Evolutionary conservation across 1,140 invertebrate genomes (phyloP).

Genomic region (Drosophila tani): DNA sequence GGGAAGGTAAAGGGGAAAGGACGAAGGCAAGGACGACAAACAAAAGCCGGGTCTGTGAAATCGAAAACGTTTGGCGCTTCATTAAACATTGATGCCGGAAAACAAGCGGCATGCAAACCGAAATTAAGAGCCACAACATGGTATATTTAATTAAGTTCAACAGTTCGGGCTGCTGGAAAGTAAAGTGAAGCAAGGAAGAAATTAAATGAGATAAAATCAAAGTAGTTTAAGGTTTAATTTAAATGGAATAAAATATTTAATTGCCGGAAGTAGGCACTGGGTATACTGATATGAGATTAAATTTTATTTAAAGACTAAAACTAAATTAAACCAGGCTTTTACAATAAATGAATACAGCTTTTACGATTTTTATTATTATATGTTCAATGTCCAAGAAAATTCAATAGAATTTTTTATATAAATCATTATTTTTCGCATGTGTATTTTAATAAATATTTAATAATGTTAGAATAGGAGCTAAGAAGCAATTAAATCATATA

Average conservation of each 20-base stretch:
- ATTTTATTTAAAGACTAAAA: no score
- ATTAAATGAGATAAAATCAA: not conserved
- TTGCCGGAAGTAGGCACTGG: not conserved
- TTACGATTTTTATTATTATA: not conserved
- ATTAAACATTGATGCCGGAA: constrained; percentile 74
- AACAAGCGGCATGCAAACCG: constrained; percentile 44
- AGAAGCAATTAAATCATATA: not conserved
- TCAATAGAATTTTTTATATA: not conserved
- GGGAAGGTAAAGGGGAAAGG: constrained; percentile 30
- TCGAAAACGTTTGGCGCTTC: constrained; percentile 79
- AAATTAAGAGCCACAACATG: constrained; percentile 47
- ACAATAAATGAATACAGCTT: no score
- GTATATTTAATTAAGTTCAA: constrained; percentile 51
- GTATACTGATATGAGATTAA: no score
- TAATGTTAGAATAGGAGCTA: not conserved
- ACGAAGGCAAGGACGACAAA: constrained; percentile 40
- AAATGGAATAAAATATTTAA: constrained; percentile 1
- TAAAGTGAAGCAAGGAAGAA: not conserved
- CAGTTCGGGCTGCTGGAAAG: constrained; percentile 9
- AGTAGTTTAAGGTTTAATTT: not conserved
- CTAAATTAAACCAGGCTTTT: no score
- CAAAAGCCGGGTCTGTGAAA: constrained; percentile 53
- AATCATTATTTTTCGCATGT: not conserved
- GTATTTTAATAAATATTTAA: not conserved
- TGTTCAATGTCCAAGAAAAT: not conserved